phyloP scores from a whole-genome alignment of 2,797 vertebrate genomes.

The Gila robusta region DNA sequence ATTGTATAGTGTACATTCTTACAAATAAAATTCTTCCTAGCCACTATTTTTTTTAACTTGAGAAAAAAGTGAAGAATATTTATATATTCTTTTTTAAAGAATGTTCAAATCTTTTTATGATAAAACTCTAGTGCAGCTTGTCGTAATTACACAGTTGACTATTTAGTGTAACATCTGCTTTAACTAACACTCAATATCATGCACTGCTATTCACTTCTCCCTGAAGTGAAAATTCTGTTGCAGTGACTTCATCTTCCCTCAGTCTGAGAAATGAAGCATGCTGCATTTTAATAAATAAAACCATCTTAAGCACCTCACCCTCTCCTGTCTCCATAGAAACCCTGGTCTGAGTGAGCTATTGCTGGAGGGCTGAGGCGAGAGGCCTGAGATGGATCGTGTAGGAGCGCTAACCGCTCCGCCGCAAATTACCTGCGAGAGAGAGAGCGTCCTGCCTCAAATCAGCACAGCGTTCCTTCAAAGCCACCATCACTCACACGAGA shows the following conservation, averaged over 20 bases:
- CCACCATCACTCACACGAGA: constrained; percentile 52
- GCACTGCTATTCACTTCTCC: constrained; percentile 18
- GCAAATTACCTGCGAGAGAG: constrained; percentile 57
- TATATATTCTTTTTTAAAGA: neutral
- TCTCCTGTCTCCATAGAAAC: constrained; percentile 65
- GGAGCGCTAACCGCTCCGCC: constrained; percentile 41
- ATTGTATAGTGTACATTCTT: neutral
- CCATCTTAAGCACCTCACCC: constrained; percentile 50
- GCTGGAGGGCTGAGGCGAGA: constrained; percentile 52
- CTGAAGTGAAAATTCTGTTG: constrained; percentile 38
- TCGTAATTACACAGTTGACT: constrained; percentile 10
- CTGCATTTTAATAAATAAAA: constrained; percentile 63
- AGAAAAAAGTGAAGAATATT: neutral
- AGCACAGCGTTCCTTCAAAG: constrained; percentile 38
- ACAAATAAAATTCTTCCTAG: neutral
- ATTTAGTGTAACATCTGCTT: constrained; percentile 10
- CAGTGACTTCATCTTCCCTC: constrained; percentile 41
- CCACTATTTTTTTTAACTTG: neutral
- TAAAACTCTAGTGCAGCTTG: neutral
- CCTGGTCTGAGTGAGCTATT: constrained; percentile 51
- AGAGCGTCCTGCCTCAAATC: constrained; percentile 54
- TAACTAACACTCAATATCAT: constrained; percentile 37
- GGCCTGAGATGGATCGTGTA: constrained; percentile 53
- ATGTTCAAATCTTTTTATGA: neutral
- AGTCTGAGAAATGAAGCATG: constrained; percentile 38